phyloP scores from a whole-genome alignment of 2,113 vertebrate genomes.

The Canis aureus region DNA sequence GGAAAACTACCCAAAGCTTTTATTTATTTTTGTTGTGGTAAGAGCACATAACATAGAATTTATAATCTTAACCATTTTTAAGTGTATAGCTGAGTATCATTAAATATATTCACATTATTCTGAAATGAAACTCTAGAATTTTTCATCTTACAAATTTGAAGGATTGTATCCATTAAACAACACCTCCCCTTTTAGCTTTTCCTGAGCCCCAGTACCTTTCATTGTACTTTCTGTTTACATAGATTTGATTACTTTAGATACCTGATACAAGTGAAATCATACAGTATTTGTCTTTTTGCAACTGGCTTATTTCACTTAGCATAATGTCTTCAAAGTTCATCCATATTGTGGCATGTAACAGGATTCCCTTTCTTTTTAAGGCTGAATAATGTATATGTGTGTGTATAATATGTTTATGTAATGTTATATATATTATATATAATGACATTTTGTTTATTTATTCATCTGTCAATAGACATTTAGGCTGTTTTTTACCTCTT shows the following conservation, averaged over 20 bases:
- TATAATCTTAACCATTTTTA: neutral
- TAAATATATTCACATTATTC: neutral
- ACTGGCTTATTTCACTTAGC: neutral
- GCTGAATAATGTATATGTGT: neutral
- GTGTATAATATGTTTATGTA: neutral
- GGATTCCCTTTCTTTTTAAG: neutral
- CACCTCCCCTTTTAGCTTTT: neutral
- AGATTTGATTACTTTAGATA: neutral
- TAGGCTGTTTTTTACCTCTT: neutral
- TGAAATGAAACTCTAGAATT: neutral
- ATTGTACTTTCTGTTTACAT: neutral
- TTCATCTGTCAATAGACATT: neutral
- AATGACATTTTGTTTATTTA: neutral
- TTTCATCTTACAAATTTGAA: neutral
- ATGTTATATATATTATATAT: neutral
- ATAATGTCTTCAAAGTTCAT: neutral
- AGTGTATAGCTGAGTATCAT: neutral
- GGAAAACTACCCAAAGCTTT: neutral
- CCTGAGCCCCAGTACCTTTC: too few relatives aligned
- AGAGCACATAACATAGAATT: neutral
- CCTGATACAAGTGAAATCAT: neutral
- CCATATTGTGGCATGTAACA: neutral
- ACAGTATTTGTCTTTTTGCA: neutral
- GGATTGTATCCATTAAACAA: neutral
- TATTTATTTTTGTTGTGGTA: neutral